Base-by-base conservation (phyloP, 2,113 vertebrate species). In the Choloepus hoffmanni region DNA sequence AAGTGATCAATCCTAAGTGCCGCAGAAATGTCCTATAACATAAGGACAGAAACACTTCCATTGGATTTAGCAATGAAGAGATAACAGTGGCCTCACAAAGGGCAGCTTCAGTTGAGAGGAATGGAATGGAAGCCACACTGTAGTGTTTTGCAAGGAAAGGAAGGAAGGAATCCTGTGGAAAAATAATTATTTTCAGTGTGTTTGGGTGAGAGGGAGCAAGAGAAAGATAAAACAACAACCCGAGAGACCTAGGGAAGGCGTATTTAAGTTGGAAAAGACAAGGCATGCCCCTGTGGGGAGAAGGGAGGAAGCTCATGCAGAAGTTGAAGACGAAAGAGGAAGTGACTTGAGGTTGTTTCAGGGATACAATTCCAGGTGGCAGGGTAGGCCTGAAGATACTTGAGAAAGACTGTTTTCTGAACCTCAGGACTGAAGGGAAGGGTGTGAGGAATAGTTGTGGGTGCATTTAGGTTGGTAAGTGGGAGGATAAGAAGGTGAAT, bases 1-100 rank as follows among this genome's bases (percentile, higher is more conserved):
- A 18, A 63, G 40, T 92, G 70, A 72, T 73, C 74, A 40, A 26
- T 73, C 81, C 89, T 48, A 70, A 77, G 65, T 79, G 45, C 45
- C 95, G 85, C 83, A 70, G 60, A 74, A 63, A 77, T 63, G 79
- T 82, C 91, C 67, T 72, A 15, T 76, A 78, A 84, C 72, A 19
- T 0, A 45, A 84, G 62, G 30, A 58, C 60, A 82, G 85, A 81
- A 89, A 72, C 65, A 21, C 91, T 88, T 77, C 79, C 78, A 53
- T 19, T 95, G 89, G 90, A 43, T 60, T 53, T 81, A 77, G 65
- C 82, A 50, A 7, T 48, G 24, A 60, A 63, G 70, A 84, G 55
- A 72, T 21, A 72, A 28, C 12, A 48, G n/a, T 67, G 24, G 92
- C 53, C 43, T 68, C 83, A 8, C 33, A 83, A 40, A 85, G 45